Percentiles rank a stretch among this genome's conserved stretches.
Evolutionary conservation across 2,113 vertebrate genomes (phyloP).

Genomic region (Dromaius novaehollandiae): DNA sequence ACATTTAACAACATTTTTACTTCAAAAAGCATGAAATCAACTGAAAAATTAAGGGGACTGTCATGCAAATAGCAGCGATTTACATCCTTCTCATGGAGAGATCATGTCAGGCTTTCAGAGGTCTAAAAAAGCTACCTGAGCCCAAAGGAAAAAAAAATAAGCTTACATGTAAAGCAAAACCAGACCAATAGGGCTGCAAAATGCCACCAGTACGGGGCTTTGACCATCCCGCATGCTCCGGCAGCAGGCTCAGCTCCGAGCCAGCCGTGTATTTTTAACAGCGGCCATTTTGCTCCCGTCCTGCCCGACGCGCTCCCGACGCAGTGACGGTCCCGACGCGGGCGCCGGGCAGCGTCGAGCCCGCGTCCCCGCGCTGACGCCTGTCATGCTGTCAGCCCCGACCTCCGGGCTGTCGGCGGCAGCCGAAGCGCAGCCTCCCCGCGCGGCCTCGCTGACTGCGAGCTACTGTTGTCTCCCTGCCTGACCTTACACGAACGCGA

Average conservation of each 20-base stretch:
- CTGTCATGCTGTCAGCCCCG: constrained; percentile 86
- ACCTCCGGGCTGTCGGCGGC: constrained; percentile 78
- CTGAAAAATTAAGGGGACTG: not conserved
- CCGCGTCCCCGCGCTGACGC: constrained; percentile 70
- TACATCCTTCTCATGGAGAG: not conserved
- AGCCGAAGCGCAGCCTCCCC: constrained; percentile 58
- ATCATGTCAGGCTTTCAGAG: not conserved
- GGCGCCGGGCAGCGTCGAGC: constrained; percentile 73
- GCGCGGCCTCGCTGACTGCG: constrained; percentile 74
- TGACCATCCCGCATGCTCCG: constrained; percentile 44
- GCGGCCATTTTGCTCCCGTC: not conserved
- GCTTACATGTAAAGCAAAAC: not conserved
- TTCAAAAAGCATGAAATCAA: not conserved
- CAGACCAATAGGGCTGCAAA: not conserved
- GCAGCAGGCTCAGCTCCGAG: not conserved
- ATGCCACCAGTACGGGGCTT: not conserved
- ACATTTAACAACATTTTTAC: not conserved
- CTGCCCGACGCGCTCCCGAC: constrained; percentile 13
- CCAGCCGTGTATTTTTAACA: constrained; percentile 32
- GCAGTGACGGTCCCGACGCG: constrained; percentile 1
- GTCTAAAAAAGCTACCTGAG: not conserved
- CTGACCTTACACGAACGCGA: constrained; percentile 80
- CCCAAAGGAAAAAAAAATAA: not conserved
- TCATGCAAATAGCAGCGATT: not conserved
- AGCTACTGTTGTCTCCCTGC: constrained; percentile 79